Evolutionary conservation across 2,797 vertebrate species (phyloP).

Genomic region (Psittacula echo): DNA sequence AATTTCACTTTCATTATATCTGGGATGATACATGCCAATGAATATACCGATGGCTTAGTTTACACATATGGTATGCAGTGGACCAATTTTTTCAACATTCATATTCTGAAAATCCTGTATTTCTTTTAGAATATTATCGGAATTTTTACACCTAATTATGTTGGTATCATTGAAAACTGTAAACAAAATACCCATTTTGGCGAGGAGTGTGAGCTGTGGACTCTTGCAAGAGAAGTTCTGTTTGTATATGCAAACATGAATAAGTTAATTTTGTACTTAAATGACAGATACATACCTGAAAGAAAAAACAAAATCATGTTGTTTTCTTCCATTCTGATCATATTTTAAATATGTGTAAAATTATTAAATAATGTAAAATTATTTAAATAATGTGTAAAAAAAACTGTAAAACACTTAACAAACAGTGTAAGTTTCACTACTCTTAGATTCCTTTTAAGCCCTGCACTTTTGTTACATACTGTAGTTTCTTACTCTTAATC

Average conservation of each 20-base stretch:
- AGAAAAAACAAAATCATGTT: background rate
- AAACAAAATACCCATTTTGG: background rate
- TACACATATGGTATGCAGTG: background rate
- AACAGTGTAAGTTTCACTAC: background rate
- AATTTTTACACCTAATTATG: background rate
- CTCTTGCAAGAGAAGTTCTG: background rate
- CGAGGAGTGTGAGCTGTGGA: background rate
- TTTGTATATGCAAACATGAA: background rate
- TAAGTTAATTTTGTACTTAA: background rate
- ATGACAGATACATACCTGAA: background rate
- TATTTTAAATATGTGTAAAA: background rate
- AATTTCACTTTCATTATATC: background rate
- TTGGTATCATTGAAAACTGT: background rate
- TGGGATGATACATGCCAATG: background rate
- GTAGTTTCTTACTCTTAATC: background rate
- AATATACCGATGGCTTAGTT: background rate
- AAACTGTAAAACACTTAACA: background rate
- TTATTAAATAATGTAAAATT: too few relatives aligned
- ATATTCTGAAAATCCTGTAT: background rate
- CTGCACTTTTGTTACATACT: accelerated
- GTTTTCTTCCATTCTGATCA: background rate
- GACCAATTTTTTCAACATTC: background rate
- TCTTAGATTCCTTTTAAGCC: background rate
- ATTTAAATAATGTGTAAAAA: too few relatives aligned
- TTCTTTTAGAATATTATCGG: background rate